Base-by-base conservation (phyloP, 23 tunicate species). In the Phallusia fumigata region DNA sequence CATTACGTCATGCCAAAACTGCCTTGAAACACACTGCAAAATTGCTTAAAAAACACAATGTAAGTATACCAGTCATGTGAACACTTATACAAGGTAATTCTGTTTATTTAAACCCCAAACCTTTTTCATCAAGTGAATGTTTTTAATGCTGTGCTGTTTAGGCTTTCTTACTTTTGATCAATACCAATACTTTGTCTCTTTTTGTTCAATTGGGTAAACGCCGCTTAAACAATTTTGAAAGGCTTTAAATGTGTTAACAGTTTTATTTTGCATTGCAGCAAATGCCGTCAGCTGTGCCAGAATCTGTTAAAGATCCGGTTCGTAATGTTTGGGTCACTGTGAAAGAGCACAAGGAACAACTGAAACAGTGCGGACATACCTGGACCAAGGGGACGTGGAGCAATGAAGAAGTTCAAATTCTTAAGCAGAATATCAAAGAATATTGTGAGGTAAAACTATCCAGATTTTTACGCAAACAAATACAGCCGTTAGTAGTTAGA, bases 301-400 rank as follows among this genome's bases (percentile, higher is more conserved):
- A 74, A 12, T 26, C 35, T 72, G 84, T 52, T 30, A 65, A 64
- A 0, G 91, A 94, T 50, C 98, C 98, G 0, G 94, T 94, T 6
- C 83, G 94, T 30, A 87, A 84, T 74, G 33, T 81, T 28, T 94
- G 98, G 98, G 94, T 94, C n/a, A 94, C 98, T 19, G 65, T 85
- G 30, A 84, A 84, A 74, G 79, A 65, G 19, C 95, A 89, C 75
- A 94, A 94, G 80, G 90, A 85, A 33, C 90, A 89, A 75, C 78
- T 94, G 65, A 80, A 84, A 77, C 84, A 84, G 10, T 80, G 80
- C 26, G 98, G 98, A 22, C 98, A 85, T 81, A 74, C 98, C 0
- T 94, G 98, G 98, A 86, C 81, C 30, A 94, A 87, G 13, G 98
- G 98, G n/a, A 89, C 74, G 76, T 94, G 98, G 98, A 94, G 92